Conservation (phyloP, 2,888 invertebrate species). For the Hesperia comma region DNA sequence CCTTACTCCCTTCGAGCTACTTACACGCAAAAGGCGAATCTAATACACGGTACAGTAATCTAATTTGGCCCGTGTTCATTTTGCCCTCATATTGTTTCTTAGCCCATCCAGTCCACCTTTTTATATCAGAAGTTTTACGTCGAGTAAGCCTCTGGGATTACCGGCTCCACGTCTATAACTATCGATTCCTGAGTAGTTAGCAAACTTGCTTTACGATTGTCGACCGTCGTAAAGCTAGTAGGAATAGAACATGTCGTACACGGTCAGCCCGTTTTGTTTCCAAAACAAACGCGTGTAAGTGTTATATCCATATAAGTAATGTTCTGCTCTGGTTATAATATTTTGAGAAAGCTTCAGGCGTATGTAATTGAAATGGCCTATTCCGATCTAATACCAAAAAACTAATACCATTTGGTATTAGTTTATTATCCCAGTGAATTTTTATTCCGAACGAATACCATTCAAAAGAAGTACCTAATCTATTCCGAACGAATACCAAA, state of each 20-base stretch:
- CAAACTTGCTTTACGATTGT: constrained; percentile 37
- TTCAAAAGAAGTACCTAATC: too few species aligned
- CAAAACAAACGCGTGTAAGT: constrained; percentile 14
- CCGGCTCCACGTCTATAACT: constrained; percentile 33
- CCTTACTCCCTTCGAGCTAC: constrained; percentile 28
- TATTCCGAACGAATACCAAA: too few species aligned
- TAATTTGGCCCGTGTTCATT: constrained; percentile 34
- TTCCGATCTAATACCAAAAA: too few species aligned
- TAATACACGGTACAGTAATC: constrained; percentile 28
- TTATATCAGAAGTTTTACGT: constrained; percentile 35
- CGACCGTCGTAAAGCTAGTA: constrained; percentile 32
- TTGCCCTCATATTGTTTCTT: constrained; percentile 33
- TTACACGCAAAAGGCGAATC: constrained; percentile 33
- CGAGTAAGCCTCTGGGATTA: constrained; percentile 37
- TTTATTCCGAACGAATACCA: too few species aligned
- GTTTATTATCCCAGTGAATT: too few species aligned
- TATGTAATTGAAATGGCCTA: constrained; percentile 36
- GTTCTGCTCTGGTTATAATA: constrained; percentile 24
- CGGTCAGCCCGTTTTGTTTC: constrained; percentile 4
- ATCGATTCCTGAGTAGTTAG: constrained; percentile 37
- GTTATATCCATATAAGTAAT: constrained; percentile 28
- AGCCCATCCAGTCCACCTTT: constrained; percentile 32
- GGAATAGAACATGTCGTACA: constrained; percentile 23
- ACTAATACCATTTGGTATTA: too few species aligned
- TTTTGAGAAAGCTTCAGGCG: constrained; percentile 33